Percentiles rank a stretch among this genome's conserved stretches.
Evolutionary conservation across 2,888 invertebrate genomes (phyloP).

Genomic region (Cinara cedri): DNA sequence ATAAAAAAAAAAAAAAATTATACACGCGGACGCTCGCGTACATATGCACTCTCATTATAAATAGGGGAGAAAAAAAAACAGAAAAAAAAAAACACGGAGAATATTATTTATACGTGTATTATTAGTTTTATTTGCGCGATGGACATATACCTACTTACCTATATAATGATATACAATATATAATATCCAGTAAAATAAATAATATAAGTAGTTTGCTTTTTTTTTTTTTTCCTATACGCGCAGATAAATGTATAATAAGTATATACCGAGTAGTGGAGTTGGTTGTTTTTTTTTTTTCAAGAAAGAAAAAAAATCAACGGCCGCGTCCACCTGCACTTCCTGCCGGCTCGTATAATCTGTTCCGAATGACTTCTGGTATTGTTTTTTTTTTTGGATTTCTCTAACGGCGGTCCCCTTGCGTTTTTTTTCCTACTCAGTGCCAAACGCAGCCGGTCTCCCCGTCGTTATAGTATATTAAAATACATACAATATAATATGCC

Average conservation of each 20-base stretch:
- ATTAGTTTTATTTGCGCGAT: conserved; percentile 34
- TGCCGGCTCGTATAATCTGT: conserved; percentile 45
- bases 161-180: neutral
- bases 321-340: conserved; percentile 40
- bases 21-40: neutral
- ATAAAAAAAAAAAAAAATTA: conserved; percentile 19
- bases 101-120: conserved; percentile 18
- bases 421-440: neutral
- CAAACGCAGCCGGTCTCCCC: conserved; percentile 29
- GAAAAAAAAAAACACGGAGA: conserved; percentile 11
- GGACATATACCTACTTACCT: neutral
- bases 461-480: neutral
- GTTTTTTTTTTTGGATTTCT: neutral
- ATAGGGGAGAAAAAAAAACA: neutral
- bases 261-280: too few species aligned
- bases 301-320: conserved; percentile 45
- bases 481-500: too few species aligned
- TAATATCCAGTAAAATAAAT: neutral
- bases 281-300: too few species aligned
- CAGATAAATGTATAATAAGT: too few species aligned
- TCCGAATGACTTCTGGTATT: conserved; percentile 51
- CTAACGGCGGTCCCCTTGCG: neutral
- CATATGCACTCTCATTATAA: conserved; percentile 5
- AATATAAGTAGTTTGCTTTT: neutral
- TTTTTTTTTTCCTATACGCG: neutral